Evolutionary conservation across 2,797 vertebrate species (phyloP), one percentile per base, ranked within the genome.

Genomic region (Acanthis flammea): DNA sequence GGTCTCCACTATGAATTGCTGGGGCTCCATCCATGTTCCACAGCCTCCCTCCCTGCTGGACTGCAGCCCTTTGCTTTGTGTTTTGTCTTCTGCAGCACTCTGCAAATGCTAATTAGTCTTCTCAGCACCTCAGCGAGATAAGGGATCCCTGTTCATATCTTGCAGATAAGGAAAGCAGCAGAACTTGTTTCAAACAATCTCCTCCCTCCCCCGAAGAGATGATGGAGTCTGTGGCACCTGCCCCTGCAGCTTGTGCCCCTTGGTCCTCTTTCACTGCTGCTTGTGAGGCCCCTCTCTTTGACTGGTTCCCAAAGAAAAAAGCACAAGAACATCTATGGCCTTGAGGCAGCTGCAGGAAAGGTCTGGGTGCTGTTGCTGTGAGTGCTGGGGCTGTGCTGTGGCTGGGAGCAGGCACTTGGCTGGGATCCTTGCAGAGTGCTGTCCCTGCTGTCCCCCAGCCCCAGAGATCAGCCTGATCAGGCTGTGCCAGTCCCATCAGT

Each of bases 71-170:
- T 61, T 63, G 74, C 88, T 85, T 91, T 79, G 61, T 93, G 57
- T 96, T 92, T 91, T 74, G 81, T 84, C 85, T 91, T 96, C 50
- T 0, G 1, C 18, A 45, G 70, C 0, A 1, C 76, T 89, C 92
- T 95, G 85, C 91, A 90, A 86, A 94, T 66, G 94, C 90, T 95
- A 95, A 97, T 97, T 90, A 95, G 83, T 55, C 89, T 85, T 90
- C 92, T 91, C 91, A 53, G 91, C 94, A 72, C 94, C 91, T 91
- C 76, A 10, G 35, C 15, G 25, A 65, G 93, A 92, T 95, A 90
- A 90, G 94, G 73, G 68, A 88, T 92, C 62, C 81, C 55, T 78
- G 62, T 72, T 92, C 92, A 15, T 94, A 91, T 94, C 94, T 94
- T 8, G 33, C 44, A 60, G 94, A 96, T 95, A 96, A 96, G 83